Base-by-base conservation (phyloP, 1,140 invertebrate genomes). In the Ips typographus region DNA sequence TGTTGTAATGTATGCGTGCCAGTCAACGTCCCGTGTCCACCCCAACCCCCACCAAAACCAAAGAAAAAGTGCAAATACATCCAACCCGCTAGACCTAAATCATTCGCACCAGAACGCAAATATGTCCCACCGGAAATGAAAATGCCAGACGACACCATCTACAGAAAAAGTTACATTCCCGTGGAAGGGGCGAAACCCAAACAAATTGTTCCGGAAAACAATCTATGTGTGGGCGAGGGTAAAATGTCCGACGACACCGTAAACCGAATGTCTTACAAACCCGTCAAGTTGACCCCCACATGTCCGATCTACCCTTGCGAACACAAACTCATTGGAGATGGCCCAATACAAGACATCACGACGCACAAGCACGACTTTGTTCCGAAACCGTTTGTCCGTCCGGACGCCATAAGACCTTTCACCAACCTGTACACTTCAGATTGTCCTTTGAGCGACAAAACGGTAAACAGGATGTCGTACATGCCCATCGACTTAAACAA, bases 291-390 rank as follows among this genome's bases (percentile, higher is more conserved):
- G 65, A 79, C 81, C 53, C 72, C 76, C 8, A 74, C 77, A 3
- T 74, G 76, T 57, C 77, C 77, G 8, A 79, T 79, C n/a, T 73
- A 76, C 36, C 79, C 80, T 3, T 81, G 80, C 66, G 77, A 79
- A 57, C 76, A 80, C 59, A 78, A 77, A 63, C 67, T 78, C 1
- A 6, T 76, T n/a, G 81, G 73, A 79, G 88, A 85, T 75, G 89
- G 89, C 4, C 88, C 89, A 37, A 88, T 91, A 82, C 86, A 90
- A 76, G 84, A 86, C 67, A 80, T 86, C 65, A 91, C 90, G 1
- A 90, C 89, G 5, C 86, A 90, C 66, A 88, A 89, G 68, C 87
- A 89, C 72, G 89, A 91, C 80, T 91, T 85, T 75, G 86, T 88
- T 5, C 86, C 89, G 63, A 91, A 91, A 79, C 84, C 83, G 1